Evolutionary conservation across 2,113 vertebrate species (phyloP).

Genomic region (Leptobrachium leishanense): DNA sequence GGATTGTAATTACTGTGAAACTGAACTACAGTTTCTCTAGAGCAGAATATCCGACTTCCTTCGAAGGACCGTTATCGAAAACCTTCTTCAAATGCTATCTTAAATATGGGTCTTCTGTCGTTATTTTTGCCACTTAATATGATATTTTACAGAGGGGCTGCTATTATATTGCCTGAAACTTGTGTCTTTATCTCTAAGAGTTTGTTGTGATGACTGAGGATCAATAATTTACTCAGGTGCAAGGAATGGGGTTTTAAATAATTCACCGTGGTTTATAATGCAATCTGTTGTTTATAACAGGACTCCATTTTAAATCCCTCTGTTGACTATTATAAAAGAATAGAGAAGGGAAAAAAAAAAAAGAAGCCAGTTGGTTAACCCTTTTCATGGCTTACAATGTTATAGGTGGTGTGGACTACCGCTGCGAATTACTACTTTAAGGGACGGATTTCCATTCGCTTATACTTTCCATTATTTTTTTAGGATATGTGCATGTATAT

Average conservation of each 20-base stretch:
- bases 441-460: no score
- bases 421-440: no score
- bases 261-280: conserved; percentile 44
- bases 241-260: conserved; percentile 43
- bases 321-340: conserved; percentile 6
- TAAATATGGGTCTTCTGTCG: not conserved
- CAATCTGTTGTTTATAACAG: conserved; percentile 40
- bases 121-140: not conserved
- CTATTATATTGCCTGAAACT: conserved; percentile 20
- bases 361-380: not conserved
- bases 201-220: conserved; percentile 36
- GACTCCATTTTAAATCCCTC: conserved; percentile 40
- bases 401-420: no score
- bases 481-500: no score
- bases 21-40: not conserved
- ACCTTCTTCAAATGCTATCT: not conserved
- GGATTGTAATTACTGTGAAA: conserved; percentile 19
- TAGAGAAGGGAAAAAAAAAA: conserved; percentile 4
- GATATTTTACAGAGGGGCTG: conserved; percentile 1
- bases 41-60: not conserved
- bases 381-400: not conserved
- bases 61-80: not conserved
- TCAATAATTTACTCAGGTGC: conserved; percentile 48
- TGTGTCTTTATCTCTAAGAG: conserved; percentile 25
- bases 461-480: no score